These are phyloP conservation scores for Trissoscelio sp. DNA, from an alignment of 2,888 invertebrate species.

Conservation along the genomic window DNA sequence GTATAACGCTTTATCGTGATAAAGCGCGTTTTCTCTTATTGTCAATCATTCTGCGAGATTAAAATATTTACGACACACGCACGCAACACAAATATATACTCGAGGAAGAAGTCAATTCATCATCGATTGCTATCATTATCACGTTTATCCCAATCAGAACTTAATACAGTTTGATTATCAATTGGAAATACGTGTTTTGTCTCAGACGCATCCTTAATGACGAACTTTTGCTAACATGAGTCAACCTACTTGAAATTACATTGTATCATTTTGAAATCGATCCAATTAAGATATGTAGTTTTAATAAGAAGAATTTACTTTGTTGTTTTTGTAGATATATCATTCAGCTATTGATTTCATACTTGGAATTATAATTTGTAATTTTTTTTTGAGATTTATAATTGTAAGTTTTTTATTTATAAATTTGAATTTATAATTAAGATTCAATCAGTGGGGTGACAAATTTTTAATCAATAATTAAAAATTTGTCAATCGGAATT, in stretches of 20 bases:
- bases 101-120: not conserved
- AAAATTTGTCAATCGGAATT: too few relatives aligned
- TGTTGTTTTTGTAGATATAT: too few relatives aligned
- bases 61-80: slow-evolving; percentile 34
- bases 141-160: slow-evolving; percentile 1
- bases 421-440: too few relatives aligned
- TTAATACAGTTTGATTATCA: slow-evolving; percentile 1
- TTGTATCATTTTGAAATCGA: not conserved
- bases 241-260: too few relatives aligned
- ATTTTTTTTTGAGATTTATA: too few relatives aligned
- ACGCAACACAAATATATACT: not conserved
- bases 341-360: too few relatives aligned
- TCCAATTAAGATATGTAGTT: not conserved
- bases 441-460: too few relatives aligned
- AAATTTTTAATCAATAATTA: too few relatives aligned
- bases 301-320: too few relatives aligned
- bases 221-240: not conserved
- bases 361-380: too few relatives aligned
- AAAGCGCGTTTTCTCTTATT: slow-evolving; percentile 38
- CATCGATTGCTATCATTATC: slow-evolving; percentile 5
- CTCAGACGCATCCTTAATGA: not conserved
- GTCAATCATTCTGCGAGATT: slow-evolving; percentile 32
- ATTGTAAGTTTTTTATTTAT: too few relatives aligned
- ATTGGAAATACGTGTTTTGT: not conserved
- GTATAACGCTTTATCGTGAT: slow-evolving; percentile 20